Conservation (phyloP, 1,140 invertebrate genomes). For the Chlorops oryzae region DNA sequence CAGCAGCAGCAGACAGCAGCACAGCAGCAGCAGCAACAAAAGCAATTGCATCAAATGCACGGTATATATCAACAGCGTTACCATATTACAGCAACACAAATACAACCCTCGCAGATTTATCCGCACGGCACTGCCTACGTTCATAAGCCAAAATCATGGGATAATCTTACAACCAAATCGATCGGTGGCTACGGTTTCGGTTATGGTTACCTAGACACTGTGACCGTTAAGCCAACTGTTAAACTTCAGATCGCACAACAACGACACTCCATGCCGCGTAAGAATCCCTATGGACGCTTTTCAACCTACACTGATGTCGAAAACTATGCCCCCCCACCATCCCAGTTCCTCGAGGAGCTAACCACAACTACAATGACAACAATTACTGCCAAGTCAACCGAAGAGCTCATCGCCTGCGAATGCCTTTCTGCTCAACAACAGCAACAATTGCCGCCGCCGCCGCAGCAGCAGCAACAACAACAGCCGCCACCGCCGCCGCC, state of each 20-base stretch:
- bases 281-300: slow-evolving; percentile 50
- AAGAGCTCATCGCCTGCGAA: slow-evolving; percentile 59
- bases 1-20: slow-evolving; percentile 9
- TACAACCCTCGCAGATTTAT: slow-evolving; percentile 50
- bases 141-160: slow-evolving; percentile 77
- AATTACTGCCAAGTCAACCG: slow-evolving; percentile 66
- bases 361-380: slow-evolving; percentile 51
- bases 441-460: too few relatives aligned
- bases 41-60: slow-evolving; percentile 40
- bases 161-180: slow-evolving; percentile 75
- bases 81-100: slow-evolving; percentile 49
- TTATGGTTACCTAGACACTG: slow-evolving; percentile 71
- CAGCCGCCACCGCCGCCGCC: neutral
- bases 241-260: slow-evolving; percentile 52
- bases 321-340: slow-evolving; percentile 45
- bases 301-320: slow-evolving; percentile 47
- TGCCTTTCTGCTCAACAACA: slow-evolving; percentile 34
- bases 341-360: slow-evolving; percentile 49
- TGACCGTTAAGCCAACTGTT: slow-evolving; percentile 51
- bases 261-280: slow-evolving; percentile 49
- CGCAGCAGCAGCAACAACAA: too few relatives aligned
- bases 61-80: slow-evolving; percentile 36
- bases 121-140: slow-evolving; percentile 51
- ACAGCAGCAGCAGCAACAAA: slow-evolving; percentile 33
- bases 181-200: slow-evolving; percentile 78